These are phyloP conservation scores for Trypoxylon attenuatum DNA, from an alignment of 2,888 invertebrate species.

Conservation along the genomic window DNA sequence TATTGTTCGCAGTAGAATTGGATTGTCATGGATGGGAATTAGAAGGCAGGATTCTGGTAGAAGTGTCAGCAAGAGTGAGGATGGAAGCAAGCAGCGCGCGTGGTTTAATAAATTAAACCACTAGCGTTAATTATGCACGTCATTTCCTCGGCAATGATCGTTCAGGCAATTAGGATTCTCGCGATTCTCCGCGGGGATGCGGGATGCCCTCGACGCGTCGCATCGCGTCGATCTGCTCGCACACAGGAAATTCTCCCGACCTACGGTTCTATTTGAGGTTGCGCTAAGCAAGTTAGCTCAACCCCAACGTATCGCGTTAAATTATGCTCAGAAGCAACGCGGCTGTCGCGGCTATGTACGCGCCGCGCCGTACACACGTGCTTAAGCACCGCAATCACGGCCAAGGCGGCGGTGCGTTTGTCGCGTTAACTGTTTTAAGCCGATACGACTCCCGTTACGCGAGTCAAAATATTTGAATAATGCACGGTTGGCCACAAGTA, in stretches of 20 bases:
- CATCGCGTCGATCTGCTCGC: not conserved
- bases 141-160: conserved; percentile 52
- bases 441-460: too few species aligned
- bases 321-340: conserved; percentile 73
- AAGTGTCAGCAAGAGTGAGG: too few species aligned
- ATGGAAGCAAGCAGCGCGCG: not conserved
- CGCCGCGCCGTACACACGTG: conserved; percentile 27
- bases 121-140: conserved; percentile 44
- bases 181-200: conserved; percentile 44
- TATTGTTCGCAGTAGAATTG: too few species aligned
- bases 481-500: too few species aligned
- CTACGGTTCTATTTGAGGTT: conserved; percentile 67
- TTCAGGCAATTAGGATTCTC: conserved; percentile 56
- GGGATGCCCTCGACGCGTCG: conserved; percentile 41
- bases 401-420: too few species aligned
- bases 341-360: conserved; percentile 45
- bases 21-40: too few species aligned
- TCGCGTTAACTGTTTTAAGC: too few species aligned
- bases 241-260: not conserved
- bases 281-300: conserved; percentile 74
- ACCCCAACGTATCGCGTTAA: conserved; percentile 74
- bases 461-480: too few species aligned
- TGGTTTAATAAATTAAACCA: conserved; percentile 36
- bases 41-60: too few species aligned
- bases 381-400: conserved; percentile 62